Percentiles rank a stretch among this genome's conserved stretches.
phyloP scores from a whole-genome alignment of 2,888 invertebrate species.

The Silvanus unidentatus region DNA sequence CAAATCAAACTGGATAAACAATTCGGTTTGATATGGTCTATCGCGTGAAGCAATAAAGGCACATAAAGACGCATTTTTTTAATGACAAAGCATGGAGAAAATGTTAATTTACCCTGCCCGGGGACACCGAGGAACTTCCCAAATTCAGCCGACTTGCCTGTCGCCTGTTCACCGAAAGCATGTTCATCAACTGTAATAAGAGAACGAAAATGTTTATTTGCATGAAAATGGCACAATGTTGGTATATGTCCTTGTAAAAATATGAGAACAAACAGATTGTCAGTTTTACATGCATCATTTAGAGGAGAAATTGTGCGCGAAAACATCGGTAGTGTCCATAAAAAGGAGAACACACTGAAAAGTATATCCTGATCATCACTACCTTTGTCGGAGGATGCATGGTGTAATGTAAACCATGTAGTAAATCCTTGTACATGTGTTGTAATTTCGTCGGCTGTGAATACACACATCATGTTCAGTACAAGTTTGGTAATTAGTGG shows the following conservation, averaged over 20 bases:
- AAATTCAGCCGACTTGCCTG: conserved; percentile 39
- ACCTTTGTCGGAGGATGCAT: conserved; percentile 26
- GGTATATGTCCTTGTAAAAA: too few species aligned
- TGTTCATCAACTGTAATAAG: conserved; percentile 43
- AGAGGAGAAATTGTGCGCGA: too few species aligned
- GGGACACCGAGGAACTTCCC: conserved; percentile 49
- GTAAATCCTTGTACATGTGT: conserved; percentile 50
- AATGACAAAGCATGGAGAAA: neutral
- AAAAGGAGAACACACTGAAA: neutral
- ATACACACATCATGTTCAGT: conserved; percentile 5
- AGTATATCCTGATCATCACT: neutral
- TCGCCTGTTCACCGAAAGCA: conserved; percentile 30
- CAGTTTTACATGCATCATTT: too few species aligned
- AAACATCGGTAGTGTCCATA: neutral
- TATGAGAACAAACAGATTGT: neutral
- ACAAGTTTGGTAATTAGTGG: conserved; percentile 1
- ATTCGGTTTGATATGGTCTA: too few species aligned
- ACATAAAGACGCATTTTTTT: neutral
- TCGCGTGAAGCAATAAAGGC: too few species aligned
- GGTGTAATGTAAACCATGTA: conserved; percentile 52
- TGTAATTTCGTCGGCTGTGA: conserved; percentile 41
- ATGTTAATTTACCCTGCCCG: conserved; percentile 40
- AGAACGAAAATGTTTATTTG: conserved; percentile 2
- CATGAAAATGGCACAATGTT: too few species aligned
- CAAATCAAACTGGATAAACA: too few species aligned